Percentiles rank a stretch among this genome's conserved stretches.
phyloP scores from a whole-genome alignment of 2,888 invertebrate species.

The Xestia sexstrigata region DNA sequence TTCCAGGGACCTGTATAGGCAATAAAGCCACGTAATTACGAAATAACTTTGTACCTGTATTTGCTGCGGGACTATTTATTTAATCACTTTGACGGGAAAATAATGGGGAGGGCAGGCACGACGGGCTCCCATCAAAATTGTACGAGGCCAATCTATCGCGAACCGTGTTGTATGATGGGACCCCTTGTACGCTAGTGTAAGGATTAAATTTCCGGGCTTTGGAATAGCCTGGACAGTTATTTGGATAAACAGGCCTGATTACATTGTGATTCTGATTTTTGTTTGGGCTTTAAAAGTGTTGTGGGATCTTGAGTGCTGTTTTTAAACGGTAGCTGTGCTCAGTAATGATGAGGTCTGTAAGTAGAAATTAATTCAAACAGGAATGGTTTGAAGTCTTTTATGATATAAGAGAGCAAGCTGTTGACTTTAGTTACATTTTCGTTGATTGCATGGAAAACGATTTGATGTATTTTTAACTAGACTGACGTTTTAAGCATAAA shows the following conservation, averaged over 20 bases:
- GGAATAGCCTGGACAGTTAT: slow-evolving; percentile 51
- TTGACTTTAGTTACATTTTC: background rate
- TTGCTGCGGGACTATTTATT: slow-evolving; percentile 87
- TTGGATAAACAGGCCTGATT: slow-evolving; percentile 54
- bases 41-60: slow-evolving; percentile 85
- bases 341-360: background rate
- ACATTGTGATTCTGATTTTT: slow-evolving; percentile 25
- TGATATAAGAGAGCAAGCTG: background rate
- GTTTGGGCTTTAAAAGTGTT: background rate
- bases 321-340: background rate
- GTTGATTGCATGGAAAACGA: background rate
- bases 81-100: slow-evolving; percentile 90
- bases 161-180: slow-evolving; percentile 78
- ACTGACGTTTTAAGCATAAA: background rate
- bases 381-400: background rate
- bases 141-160: slow-evolving; percentile 81
- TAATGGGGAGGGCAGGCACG: slow-evolving; percentile 80
- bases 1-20: slow-evolving; percentile 83
- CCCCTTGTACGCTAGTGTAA: slow-evolving; percentile 67
- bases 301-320: background rate
- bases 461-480: too few species aligned
- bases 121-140: slow-evolving; percentile 82
- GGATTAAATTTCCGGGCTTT: slow-evolving; percentile 78
- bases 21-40: slow-evolving; percentile 88
- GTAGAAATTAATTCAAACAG: too few species aligned